A percentile compares a stretch with the other conserved stretches of the same genome.
These are phyloP conservation scores for Eupeodes luniger DNA, from an alignment of 2,888 invertebrate species.

Conservation along the genomic window DNA sequence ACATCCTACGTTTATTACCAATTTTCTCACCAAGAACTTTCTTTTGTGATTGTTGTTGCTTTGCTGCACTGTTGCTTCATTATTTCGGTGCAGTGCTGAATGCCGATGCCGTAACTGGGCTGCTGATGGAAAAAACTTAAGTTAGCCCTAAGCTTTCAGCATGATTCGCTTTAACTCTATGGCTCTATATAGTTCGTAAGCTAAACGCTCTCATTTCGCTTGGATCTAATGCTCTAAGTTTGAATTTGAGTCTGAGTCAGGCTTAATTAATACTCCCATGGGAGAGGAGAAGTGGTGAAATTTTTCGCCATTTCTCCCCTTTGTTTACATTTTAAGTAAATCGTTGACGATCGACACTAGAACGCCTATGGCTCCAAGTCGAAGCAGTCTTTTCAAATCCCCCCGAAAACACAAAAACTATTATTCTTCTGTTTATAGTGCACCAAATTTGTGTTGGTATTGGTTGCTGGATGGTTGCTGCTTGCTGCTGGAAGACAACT, in stretches of 20 bases:
- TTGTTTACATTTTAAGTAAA: slow-evolving; percentile 58
- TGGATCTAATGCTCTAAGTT: too few relatives aligned
- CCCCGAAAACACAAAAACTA: slow-evolving; percentile 39
- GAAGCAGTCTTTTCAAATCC: slow-evolving; percentile 30
- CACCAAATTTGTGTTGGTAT: slow-evolving; percentile 27
- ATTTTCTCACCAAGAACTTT: slow-evolving; percentile 65
- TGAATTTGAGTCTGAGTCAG: too few relatives aligned
- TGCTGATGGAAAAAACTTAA: slow-evolving; percentile 17
- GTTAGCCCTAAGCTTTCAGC: slow-evolving; percentile 44
- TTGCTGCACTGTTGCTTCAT: not conserved
- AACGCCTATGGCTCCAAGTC: slow-evolving; percentile 53
- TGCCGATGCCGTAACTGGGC: not conserved
- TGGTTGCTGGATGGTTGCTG: not conserved
- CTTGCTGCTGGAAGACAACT: slow-evolving; percentile 41
- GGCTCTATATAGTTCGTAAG: not conserved
- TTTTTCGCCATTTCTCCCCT: slow-evolving; percentile 48
- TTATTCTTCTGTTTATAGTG: slow-evolving; percentile 20
- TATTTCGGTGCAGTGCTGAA: not conserved
- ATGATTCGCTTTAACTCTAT: slow-evolving; percentile 59
- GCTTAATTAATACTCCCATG: too few relatives aligned
- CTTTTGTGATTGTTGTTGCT: slow-evolving; percentile 43
- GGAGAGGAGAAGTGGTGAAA: slow-evolving; percentile 60
- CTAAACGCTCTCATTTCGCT: slow-evolving; percentile 15
- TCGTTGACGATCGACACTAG: slow-evolving; percentile 62
- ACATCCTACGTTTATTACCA: slow-evolving; percentile 43